phyloP scores from a whole-genome alignment of 2,113 vertebrate genomes.

The Orycteropus afer region DNA sequence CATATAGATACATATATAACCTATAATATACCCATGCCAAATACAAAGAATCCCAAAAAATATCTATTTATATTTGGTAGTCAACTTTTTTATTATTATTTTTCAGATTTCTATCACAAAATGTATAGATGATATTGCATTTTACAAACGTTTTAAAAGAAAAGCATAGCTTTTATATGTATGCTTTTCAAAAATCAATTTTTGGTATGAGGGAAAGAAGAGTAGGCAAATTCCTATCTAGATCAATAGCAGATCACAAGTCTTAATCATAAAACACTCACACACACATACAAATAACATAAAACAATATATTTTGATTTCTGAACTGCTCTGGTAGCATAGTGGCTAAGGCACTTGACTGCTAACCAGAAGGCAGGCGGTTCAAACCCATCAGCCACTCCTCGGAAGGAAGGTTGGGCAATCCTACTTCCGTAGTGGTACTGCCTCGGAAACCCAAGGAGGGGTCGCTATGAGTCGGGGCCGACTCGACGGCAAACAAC shows the following conservation, averaged over 20 bases:
- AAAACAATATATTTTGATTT: background rate
- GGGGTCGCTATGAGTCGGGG: too few species aligned
- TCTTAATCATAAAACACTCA: background rate
- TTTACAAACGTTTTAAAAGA: background rate
- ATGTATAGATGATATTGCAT: background rate
- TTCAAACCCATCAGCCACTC: too few species aligned
- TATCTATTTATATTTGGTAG: background rate
- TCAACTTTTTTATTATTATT: background rate
- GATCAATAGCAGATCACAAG: background rate
- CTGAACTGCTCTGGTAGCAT: too few species aligned
- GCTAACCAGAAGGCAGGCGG: too few species aligned
- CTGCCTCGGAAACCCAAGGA: too few species aligned
- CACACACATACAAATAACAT: background rate
- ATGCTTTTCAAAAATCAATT: background rate
- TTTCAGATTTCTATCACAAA: slow-evolving; percentile 31
- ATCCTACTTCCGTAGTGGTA: too few species aligned
- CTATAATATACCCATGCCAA: background rate
- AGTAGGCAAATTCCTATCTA: background rate
- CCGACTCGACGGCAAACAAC: too few species aligned
- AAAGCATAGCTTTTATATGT: background rate
- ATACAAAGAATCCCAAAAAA: background rate
- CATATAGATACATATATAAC: background rate
- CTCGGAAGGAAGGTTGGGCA: too few species aligned
- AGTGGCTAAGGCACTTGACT: too few species aligned
- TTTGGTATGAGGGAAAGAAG: background rate